Base-by-base conservation (phyloP, 2,888 invertebrate species). In the Candidula unifasciata region DNA sequence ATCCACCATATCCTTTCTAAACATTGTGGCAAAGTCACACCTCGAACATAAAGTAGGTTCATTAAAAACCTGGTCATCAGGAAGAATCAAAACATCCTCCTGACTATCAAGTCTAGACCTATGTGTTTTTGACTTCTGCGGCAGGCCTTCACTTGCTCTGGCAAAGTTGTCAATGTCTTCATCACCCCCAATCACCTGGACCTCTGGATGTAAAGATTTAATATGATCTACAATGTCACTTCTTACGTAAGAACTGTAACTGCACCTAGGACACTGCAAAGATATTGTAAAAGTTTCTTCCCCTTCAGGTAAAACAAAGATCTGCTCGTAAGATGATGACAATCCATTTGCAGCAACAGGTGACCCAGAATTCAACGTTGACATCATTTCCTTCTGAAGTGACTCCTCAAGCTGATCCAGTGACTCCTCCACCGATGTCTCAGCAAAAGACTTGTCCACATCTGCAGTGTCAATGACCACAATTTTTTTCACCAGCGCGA, bases 261-360 rank as follows among this genome's bases (percentile, higher is more conserved):
- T 69, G 83, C 91, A 91, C 69, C 88, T 86, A 37, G 89, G 89
- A 78, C 91, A 91, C 74, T 87, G 84, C 66, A 90, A 86, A 24
- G 88, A 84, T 24, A 85, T 82, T 68, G 87, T 87, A 73, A 90
- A 90, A 5, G 87, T 87, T 77, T 90, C 91, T 5, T 83, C 86
- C 8, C 85, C 86, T 66, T 88, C 87, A 21, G 88, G 86, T 3
- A 88, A 85, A 24, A 88, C 83, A 76, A 87, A 84, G 27, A 87
- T 66, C 71, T 88, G 86, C 44, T 85, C 84, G 24, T 68, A 76
- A 8, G 85, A 68, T 18, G 66, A 54, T 2, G 84, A 30, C 10
- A 37, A 30, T 0, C 68, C 21, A 57, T 44, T 18, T 44, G 44
- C 37, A 10, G 69, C 10, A 18, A 35, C 24, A 16, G 79, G 60